These are phyloP conservation scores for Podotricha telesiphe DNA, from an alignment of 2,888 invertebrate genomes.

Conservation along the genomic window DNA sequence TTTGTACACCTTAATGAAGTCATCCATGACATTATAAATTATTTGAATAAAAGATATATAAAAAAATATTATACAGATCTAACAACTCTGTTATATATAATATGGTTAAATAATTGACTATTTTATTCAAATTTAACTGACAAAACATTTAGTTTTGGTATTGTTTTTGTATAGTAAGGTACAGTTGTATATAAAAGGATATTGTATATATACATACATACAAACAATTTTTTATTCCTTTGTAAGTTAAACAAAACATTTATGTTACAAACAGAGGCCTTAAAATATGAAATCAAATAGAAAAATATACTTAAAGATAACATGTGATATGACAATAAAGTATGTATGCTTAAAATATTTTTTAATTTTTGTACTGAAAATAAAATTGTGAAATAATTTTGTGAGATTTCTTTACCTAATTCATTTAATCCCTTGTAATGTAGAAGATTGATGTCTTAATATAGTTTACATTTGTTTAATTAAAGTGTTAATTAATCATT, in stretches of 20 bases:
- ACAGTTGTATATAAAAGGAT: too few relatives aligned
- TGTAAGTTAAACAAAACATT: too few relatives aligned
- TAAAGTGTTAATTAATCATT: too few relatives aligned
- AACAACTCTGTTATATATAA: too few relatives aligned
- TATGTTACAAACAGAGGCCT: constrained; percentile 9
- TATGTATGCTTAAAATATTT: not conserved
- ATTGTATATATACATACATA: too few relatives aligned
- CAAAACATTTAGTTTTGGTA: too few relatives aligned
- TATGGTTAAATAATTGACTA: too few relatives aligned
- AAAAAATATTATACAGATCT: not conserved
- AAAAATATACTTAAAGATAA: not conserved
- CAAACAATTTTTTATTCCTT: too few relatives aligned
- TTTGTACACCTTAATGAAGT: not conserved
- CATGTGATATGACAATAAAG: not conserved
- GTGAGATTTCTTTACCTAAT: not conserved
- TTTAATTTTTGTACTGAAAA: constrained; percentile 1
- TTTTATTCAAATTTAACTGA: too few relatives aligned
- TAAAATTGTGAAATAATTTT: not conserved
- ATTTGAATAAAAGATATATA: not conserved
- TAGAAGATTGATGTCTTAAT: too few relatives aligned
- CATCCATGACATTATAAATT: not conserved
- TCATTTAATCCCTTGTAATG: too few relatives aligned
- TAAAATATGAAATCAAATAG: not conserved
- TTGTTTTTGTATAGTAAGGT: too few relatives aligned
- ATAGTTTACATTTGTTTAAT: not conserved